Conservation (phyloP, 2,113 vertebrate genomes). For the Bos taurus region DNA sequence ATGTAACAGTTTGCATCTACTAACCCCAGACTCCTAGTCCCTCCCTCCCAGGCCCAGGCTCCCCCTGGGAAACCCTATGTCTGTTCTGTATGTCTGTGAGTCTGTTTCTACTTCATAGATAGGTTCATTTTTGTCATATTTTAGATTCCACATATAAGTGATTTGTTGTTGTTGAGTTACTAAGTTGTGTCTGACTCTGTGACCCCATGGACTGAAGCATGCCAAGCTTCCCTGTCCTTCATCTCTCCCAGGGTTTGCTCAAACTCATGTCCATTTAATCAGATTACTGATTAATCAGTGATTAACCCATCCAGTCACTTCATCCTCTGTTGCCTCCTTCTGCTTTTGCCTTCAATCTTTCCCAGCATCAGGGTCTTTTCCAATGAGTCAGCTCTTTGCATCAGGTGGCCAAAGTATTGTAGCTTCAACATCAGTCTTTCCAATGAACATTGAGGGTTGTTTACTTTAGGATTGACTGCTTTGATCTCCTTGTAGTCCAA, state of each 20-base stretch:
- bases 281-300: neutral
- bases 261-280: neutral
- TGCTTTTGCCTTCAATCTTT: neutral
- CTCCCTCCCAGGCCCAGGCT: accelerated
- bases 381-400: neutral
- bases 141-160: neutral
- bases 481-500: neutral
- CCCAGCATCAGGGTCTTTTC: neutral
- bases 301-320: neutral
- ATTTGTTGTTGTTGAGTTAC: neutral
- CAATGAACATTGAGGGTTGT: neutral
- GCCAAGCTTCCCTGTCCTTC: neutral
- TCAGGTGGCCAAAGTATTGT: neutral
- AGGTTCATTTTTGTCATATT: neutral
- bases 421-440: neutral
- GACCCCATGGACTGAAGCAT: neutral
- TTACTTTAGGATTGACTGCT: neutral
- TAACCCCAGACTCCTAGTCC: neutral
- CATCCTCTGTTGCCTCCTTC: neutral
- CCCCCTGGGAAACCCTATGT: neutral
- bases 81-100: neutral
- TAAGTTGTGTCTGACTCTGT: neutral
- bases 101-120: neutral
- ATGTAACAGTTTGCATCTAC: neutral
- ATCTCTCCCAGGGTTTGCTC: neutral